A percentile compares a stretch with the other conserved stretches of the same genome.
These are phyloP conservation scores for Lagenorhynchus albirostris DNA, from an alignment of 2,113 vertebrate species.

Conservation along the genomic window DNA sequence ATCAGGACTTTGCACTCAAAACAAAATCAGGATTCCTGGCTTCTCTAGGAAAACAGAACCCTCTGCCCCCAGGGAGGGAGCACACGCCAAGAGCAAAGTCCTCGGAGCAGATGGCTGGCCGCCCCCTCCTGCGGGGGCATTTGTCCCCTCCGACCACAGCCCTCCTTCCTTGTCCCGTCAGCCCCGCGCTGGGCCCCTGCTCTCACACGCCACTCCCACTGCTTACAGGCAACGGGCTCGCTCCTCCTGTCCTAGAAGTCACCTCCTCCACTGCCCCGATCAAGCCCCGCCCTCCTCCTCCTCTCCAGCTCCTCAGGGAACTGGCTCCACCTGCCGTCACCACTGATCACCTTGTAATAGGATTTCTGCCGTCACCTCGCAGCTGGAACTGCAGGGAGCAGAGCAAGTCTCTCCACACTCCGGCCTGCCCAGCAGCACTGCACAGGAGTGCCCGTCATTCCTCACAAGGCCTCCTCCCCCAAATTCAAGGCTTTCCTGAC, in stretches of 20 bases:
- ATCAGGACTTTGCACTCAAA: not conserved
- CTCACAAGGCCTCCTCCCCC: not conserved
- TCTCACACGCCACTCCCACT: not conserved
- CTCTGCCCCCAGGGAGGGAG: not conserved
- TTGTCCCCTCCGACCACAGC: not conserved
- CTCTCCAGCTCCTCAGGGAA: not conserved
- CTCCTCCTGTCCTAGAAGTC: not conserved
- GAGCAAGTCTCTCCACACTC: not conserved
- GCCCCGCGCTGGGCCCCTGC: not conserved
- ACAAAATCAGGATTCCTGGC: not conserved
- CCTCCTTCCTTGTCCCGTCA: not conserved
- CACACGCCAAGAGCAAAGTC: not conserved
- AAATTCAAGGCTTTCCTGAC: not conserved
- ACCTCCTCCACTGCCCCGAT: not conserved
- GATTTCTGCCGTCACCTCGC: not conserved
- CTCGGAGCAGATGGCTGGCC: not conserved
- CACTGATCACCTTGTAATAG: not conserved
- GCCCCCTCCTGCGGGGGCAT: not conserved
- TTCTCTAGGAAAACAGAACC: not conserved
- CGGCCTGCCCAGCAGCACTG: not conserved
- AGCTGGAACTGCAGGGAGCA: not conserved
- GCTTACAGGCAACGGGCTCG: not conserved
- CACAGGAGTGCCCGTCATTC: not conserved
- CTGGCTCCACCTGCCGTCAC: not conserved
- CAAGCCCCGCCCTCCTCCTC: not conserved